Conservation (phyloP, 2,113 vertebrate genomes). For the Dipodomys merriami region DNA sequence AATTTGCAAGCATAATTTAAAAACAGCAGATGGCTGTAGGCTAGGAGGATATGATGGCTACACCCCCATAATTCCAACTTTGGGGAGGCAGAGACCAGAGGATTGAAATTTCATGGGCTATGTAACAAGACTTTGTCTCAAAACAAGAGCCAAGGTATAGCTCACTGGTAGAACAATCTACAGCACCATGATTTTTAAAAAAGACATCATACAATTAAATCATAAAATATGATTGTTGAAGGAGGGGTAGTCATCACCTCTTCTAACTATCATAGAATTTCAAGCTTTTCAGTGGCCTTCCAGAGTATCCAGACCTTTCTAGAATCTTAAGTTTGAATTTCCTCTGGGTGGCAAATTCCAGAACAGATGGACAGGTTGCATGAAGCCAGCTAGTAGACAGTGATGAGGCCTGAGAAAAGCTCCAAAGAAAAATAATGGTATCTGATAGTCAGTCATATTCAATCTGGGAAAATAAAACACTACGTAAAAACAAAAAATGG, state of each 20-base stretch:
- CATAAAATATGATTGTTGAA: not conserved
- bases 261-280: not conserved
- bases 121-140: not conserved
- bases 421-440: not conserved
- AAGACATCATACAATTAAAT: not conserved
- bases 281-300: not conserved
- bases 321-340: constrained; percentile 40
- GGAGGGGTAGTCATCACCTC: not conserved
- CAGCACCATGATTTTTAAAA: not conserved
- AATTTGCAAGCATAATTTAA: not conserved
- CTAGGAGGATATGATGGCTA: no score
- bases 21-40: no score
- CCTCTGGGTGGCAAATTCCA: not conserved
- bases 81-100: not conserved
- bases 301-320: not conserved
- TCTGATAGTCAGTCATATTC: not conserved
- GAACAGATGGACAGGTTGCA: not conserved
- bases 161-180: not conserved
- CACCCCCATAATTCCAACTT: not conserved
- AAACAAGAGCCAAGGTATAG: not conserved
- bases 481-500: not conserved
- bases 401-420: not conserved
- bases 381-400: not conserved
- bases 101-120: not conserved
- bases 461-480: not conserved